phyloP scores from a whole-genome alignment of 2,888 invertebrate species.

The Tholera decimalis region DNA sequence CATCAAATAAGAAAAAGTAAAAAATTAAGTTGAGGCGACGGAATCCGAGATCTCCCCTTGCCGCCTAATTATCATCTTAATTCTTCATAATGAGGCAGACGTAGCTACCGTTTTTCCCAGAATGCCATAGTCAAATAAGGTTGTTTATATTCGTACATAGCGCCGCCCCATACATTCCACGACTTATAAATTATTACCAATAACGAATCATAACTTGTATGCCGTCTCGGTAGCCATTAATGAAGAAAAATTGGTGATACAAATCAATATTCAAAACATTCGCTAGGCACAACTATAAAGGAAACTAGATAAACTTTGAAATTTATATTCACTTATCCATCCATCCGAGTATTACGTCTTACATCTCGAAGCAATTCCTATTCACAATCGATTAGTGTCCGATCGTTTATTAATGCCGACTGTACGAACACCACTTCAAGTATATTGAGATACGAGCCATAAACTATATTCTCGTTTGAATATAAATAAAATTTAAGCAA shows the following conservation, averaged over 20 bases:
- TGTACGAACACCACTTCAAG: constrained; percentile 73
- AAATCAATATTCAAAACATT: constrained; percentile 78
- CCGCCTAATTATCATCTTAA: constrained; percentile 83
- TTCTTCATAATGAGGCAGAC: constrained; percentile 77
- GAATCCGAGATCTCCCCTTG: constrained; percentile 72
- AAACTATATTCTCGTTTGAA: constrained; percentile 77
- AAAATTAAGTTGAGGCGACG: constrained; percentile 55
- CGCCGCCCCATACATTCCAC: constrained; percentile 58
- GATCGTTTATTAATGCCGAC: constrained; percentile 75
- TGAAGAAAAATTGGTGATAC: constrained; percentile 77
- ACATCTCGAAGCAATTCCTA: constrained; percentile 80
- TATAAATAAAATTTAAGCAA: constrained; percentile 82
- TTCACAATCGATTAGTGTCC: constrained; percentile 81
- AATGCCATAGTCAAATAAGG: constrained; percentile 72
- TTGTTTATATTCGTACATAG: constrained; percentile 72
- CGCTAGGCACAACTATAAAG: constrained; percentile 72
- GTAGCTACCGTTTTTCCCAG: constrained; percentile 78
- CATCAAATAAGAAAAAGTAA: constrained; percentile 55
- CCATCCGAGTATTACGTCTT: constrained; percentile 75
- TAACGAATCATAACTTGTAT: constrained; percentile 67
- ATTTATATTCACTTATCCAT: constrained; percentile 77
- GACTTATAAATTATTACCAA: constrained; percentile 68
- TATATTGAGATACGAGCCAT: constrained; percentile 77
- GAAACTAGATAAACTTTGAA: constrained; percentile 75
- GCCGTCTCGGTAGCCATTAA: constrained; percentile 73